phyloP scores from a whole-genome alignment of 2,113 vertebrate species.

The Cisticola juncidis region DNA sequence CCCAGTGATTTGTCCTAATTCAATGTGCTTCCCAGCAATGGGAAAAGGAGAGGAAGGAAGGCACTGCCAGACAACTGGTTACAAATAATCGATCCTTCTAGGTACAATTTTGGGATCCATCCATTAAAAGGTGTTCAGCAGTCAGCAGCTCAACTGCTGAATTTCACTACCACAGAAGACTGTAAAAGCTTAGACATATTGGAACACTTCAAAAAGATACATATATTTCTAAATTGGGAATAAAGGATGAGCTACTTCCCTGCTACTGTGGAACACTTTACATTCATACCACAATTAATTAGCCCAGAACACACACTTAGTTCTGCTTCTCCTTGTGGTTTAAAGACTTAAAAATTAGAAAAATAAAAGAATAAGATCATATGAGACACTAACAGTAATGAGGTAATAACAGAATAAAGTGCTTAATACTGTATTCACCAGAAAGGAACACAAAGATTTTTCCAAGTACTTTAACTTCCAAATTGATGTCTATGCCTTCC shows the following conservation, averaged over 20 bases:
- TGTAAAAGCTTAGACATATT: neutral
- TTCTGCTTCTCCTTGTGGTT: neutral
- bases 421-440: slow-evolving; percentile 34
- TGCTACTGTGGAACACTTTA: neutral
- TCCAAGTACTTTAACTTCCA: neutral
- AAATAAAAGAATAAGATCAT: neutral
- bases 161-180: neutral
- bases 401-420: neutral
- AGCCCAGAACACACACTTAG: neutral
- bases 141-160: neutral
- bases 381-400: neutral
- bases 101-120: neutral
- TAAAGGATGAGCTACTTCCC: neutral
- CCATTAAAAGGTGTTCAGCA: neutral
- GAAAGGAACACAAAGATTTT: neutral
- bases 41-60: neutral
- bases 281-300: neutral
- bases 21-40: neutral
- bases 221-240: neutral
- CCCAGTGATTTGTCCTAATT: neutral
- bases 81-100: neutral
- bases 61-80: neutral
- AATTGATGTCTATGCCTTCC: neutral
- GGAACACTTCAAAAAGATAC: neutral
- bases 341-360: neutral